A percentile compares a stretch with the other conserved stretches of the same genome.
Evolutionary conservation across 2,113 vertebrate genomes (phyloP).

Genomic region (Dissostichus mawsoni): DNA sequence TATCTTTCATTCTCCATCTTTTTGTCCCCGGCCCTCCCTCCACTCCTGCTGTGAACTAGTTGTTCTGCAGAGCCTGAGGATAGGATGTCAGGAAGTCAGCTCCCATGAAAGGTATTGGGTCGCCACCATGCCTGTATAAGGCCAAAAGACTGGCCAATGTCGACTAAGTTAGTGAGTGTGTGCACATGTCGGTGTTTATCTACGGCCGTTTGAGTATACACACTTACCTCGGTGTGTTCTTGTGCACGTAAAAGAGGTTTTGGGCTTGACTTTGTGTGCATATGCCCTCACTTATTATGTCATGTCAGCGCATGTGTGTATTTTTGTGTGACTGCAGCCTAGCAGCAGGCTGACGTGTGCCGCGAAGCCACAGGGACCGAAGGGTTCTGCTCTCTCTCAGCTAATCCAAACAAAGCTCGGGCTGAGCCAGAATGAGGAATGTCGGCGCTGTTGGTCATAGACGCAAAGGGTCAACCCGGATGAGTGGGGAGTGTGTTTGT

Average conservation of each 20-base stretch:
- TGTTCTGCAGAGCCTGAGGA: conserved; percentile 59
- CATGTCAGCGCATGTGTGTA: conserved; percentile 36
- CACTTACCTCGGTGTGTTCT: conserved; percentile 29
- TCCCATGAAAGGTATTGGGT: conserved; percentile 85
- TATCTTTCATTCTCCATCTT: conserved; percentile 46
- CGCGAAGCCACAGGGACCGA: conserved; percentile 66
- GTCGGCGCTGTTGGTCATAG: conserved; percentile 66
- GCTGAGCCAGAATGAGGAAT: conserved; percentile 73
- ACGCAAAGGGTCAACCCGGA: conserved; percentile 62
- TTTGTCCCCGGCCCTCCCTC: conserved; percentile 18
- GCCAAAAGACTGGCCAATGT: conserved; percentile 67
- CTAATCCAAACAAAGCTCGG: conserved; percentile 84
- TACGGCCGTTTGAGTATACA: conserved; percentile 21
- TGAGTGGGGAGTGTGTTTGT: conserved; percentile 36
- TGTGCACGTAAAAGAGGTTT: neutral
- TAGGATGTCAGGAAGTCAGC: conserved; percentile 74
- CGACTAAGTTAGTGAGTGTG: conserved; percentile 36
- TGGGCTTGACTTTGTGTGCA: conserved; percentile 26
- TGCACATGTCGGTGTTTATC: conserved; percentile 34
- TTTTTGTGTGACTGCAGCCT: conserved; percentile 55
- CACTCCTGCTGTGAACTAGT: conserved; percentile 48
- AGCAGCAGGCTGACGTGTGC: conserved; percentile 79
- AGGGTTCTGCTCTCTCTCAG: conserved; percentile 82
- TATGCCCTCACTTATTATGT: conserved; percentile 37
- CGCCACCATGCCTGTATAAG: conserved; percentile 85